Evolutionary conservation across 2,113 vertebrate genomes (phyloP).

Genomic region (Myocastor coypus): DNA sequence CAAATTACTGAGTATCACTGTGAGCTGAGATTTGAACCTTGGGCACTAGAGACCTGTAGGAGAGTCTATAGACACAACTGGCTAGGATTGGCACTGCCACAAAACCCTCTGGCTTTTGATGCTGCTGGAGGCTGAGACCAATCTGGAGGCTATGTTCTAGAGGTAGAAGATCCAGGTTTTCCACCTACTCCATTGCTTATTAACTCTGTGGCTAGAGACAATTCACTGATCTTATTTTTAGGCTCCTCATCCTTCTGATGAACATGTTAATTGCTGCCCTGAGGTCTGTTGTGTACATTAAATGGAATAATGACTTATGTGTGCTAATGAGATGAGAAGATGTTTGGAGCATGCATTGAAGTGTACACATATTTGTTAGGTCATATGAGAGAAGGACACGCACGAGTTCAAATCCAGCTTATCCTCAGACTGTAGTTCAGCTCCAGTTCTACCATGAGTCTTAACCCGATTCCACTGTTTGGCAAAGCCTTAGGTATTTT

Average conservation of each 20-base stretch:
- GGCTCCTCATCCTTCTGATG: not conserved
- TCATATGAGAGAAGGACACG: not conserved
- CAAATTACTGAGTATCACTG: not conserved
- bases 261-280: not conserved
- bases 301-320: not conserved
- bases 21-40: not conserved
- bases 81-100: not conserved
- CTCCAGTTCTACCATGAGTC: not conserved
- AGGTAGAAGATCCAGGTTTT: not conserved
- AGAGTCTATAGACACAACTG: not conserved
- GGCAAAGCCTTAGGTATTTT: not conserved
- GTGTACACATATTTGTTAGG: not conserved
- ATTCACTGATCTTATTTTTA: not conserved
- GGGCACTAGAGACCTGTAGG: not conserved
- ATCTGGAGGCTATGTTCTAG: not conserved
- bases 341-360: not conserved
- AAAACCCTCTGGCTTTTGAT: not conserved
- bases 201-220: not conserved
- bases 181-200: not conserved
- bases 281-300: not conserved
- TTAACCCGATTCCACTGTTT: not conserved
- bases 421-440: not conserved
- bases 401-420: not conserved
- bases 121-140: not conserved
- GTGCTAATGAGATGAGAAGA: not conserved